Conservation (phyloP, 1,140 invertebrate species). For the Aphelenchoides fujianensis region DNA sequence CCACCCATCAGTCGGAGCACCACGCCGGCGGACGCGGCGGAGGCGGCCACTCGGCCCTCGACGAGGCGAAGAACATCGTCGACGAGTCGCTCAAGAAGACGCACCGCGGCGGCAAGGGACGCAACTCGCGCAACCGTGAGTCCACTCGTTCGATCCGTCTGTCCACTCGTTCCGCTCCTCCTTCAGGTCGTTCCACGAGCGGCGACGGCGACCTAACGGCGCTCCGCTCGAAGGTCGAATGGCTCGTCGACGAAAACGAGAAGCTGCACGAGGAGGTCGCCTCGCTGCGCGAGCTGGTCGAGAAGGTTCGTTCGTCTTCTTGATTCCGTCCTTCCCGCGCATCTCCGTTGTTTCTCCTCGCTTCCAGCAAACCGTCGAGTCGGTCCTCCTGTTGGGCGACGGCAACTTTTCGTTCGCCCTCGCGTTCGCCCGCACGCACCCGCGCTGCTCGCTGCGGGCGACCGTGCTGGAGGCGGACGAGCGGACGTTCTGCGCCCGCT, state of each 20-base stretch:
- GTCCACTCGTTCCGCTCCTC: not conserved
- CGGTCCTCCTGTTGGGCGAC: constrained; percentile 50
- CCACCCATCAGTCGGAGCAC: not conserved
- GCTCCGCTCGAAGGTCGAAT: not conserved
- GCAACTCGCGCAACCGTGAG: constrained; percentile 10
- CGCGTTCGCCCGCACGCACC: constrained; percentile 32
- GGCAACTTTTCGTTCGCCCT: constrained; percentile 51
- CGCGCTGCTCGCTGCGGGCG: constrained; percentile 26
- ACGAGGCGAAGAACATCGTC: constrained; percentile 15
- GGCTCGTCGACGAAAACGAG: not conserved
- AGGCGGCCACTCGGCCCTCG: not conserved
- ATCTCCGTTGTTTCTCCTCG: no score
- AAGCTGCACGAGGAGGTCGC: not conserved
- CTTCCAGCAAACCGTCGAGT: no score
- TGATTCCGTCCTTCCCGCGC: not conserved
- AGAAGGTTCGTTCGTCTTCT: constrained; percentile 18
- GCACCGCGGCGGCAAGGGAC: not conserved
- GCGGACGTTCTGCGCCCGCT: constrained; percentile 35
- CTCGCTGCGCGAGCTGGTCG: not conserved
- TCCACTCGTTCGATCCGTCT: not conserved
- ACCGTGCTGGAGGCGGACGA: constrained; percentile 48
- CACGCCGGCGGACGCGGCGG: not conserved
- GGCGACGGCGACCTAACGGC: constrained; percentile 17
- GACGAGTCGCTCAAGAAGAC: constrained; percentile 13
- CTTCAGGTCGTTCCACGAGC: constrained; percentile 25